phyloP scores from a whole-genome alignment of 2,888 invertebrate species.

The Hylaea fasciaria region DNA sequence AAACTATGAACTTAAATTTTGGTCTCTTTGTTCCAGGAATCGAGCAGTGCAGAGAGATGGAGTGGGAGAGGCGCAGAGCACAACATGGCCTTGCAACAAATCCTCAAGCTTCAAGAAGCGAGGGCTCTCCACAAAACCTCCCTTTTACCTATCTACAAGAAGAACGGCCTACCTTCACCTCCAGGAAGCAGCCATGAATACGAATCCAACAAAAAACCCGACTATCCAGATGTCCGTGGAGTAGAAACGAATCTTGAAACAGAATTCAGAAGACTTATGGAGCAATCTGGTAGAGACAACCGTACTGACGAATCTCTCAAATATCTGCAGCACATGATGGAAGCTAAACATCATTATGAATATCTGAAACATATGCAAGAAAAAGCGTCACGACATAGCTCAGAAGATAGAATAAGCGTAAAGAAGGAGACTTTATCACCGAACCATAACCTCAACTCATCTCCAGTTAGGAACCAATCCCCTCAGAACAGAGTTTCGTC shows the following conservation, averaged over 20 bases:
- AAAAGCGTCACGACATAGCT: conserved; percentile 56
- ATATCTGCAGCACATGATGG: conserved; percentile 79
- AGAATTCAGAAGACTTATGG: conserved; percentile 84
- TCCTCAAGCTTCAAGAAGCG: conserved; percentile 95
- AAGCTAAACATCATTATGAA: conserved; percentile 75
- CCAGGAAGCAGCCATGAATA: conserved; percentile 80
- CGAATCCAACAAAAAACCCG: conserved; percentile 57
- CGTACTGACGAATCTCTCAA: conserved; percentile 74
- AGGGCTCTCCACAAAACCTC: conserved; percentile 87
- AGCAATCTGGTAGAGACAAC: conserved; percentile 81
- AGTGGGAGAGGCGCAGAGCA: conserved; percentile 95
- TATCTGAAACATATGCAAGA: conserved; percentile 76
- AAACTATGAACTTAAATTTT: conserved; percentile 2
- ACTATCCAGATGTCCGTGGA: conserved; percentile 69
- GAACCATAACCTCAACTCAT: conserved; percentile 53
- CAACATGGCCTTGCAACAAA: conserved; percentile 95
- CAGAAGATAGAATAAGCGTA: conserved; percentile 54
- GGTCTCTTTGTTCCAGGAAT: conserved; percentile 88
- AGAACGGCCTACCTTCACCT: conserved; percentile 80
- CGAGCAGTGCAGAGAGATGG: conserved; percentile 94
- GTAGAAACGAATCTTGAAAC: conserved; percentile 84
- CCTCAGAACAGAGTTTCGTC: conserved; percentile 67
- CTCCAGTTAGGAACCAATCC: conserved; percentile 63
- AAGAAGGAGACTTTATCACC: conserved; percentile 72
- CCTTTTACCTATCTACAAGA: conserved; percentile 78